Conservation (phyloP, 2,113 vertebrate species). For the Chelonoidis abingdonii region DNA sequence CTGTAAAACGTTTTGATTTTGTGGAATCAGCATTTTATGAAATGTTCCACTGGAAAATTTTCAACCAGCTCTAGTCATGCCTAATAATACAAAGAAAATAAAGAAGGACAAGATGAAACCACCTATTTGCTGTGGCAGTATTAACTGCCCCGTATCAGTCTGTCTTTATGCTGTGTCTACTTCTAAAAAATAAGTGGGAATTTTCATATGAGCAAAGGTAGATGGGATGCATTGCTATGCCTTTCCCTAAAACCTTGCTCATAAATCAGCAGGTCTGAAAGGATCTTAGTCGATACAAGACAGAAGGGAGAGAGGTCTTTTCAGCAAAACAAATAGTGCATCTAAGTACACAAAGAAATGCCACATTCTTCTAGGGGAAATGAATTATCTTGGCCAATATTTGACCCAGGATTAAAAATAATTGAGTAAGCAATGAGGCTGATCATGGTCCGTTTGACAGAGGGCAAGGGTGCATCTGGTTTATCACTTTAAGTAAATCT, state of each 20-base stretch:
- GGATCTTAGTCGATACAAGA: background rate
- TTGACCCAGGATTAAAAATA: background rate
- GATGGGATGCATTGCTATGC: no score
- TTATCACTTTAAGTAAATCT: background rate
- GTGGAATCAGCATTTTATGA: background rate
- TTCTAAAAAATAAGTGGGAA: background rate
- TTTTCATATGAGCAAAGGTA: background rate
- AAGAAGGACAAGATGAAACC: background rate
- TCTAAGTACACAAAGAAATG: background rate
- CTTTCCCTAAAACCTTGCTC: background rate
- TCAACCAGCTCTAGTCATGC: background rate
- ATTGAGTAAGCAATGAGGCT: background rate
- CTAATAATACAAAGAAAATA: background rate
- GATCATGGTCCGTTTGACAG: background rate
- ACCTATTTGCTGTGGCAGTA: no score
- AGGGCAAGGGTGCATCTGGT: background rate
- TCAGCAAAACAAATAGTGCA: background rate
- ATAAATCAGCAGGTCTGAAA: background rate
- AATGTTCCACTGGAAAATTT: background rate
- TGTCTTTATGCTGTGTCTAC: background rate
- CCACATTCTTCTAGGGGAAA: background rate
- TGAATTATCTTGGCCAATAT: background rate
- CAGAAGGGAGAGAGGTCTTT: background rate
- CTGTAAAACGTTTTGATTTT: background rate
- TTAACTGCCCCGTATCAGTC: background rate